Conservation (phyloP, 37 sponge, comb jelly and placozoan species). For the Eunapius fragilis region DNA sequence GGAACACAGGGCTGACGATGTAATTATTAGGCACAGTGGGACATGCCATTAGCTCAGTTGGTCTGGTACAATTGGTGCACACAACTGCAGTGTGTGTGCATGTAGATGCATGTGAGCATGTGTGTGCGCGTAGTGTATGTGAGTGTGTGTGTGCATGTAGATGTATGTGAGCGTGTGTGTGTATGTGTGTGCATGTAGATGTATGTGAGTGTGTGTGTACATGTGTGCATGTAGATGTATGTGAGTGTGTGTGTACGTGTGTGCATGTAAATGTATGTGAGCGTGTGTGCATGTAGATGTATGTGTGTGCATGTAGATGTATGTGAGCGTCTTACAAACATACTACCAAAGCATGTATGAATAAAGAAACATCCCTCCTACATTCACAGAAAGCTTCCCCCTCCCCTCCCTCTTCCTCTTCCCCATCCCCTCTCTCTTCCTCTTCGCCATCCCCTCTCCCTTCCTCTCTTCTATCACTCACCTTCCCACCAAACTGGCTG, state of each 20-base stretch:
- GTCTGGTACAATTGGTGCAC: slow-evolving; percentile 44
- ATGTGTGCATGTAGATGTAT: too few relatives aligned
- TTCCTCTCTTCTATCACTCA: not conserved
- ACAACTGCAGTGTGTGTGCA: slow-evolving; percentile 34
- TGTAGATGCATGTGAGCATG: not conserved
- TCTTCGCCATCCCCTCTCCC: too few relatives aligned
- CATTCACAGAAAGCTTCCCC: too few relatives aligned
- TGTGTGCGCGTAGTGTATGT: not conserved
- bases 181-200: too few relatives aligned
- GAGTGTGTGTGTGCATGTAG: not conserved
- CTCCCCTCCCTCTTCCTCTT: too few relatives aligned
- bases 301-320: not conserved
- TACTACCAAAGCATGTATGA: too few relatives aligned
- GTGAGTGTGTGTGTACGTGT: too few relatives aligned
- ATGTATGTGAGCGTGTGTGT: not conserved
- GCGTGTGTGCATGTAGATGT: not conserved
- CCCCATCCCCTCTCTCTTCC: too few relatives aligned
- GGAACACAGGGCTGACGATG: slow-evolving; percentile 44
- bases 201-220: not conserved
- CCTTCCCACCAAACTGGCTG: slow-evolving; percentile 46
- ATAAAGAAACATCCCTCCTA: too few relatives aligned
- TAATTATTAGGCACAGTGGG: not conserved
- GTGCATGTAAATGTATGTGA: too few relatives aligned
- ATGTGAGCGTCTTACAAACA: not conserved
- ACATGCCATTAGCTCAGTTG: slow-evolving; percentile 33